Evolutionary conservation across 30 jellyfish, hydroid and myxozoan species (phyloP).

Genomic region (Aurelia aurita complex sp. Pacific): DNA sequence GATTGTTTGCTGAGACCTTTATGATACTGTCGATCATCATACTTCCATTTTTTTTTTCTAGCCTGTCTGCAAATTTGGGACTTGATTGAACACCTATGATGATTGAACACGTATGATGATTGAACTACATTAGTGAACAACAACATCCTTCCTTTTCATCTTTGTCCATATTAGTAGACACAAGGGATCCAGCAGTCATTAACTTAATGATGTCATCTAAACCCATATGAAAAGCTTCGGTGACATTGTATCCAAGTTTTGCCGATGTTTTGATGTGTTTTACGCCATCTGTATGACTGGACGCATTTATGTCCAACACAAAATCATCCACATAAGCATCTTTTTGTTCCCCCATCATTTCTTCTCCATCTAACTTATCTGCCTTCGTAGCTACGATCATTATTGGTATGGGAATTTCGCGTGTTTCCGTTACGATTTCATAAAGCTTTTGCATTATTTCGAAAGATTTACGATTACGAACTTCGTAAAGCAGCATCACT

Average conservation of each 20-base stretch:
- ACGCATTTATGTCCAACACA: constrained; percentile 32
- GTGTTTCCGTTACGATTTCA: constrained; percentile 17
- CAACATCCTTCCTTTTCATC: constrained; percentile 16
- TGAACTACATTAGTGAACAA: background rate
- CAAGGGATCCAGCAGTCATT: constrained; percentile 8
- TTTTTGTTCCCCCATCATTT: constrained; percentile 34
- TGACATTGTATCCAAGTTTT: constrained; percentile 42
- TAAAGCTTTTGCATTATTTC: constrained; percentile 47
- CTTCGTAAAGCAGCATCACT: constrained; percentile 45
- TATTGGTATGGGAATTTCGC: constrained; percentile 45
- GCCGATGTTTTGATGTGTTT: constrained; percentile 42
- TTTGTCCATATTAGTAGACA: background rate
- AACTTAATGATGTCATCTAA: constrained; percentile 23
- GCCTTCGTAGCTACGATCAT: constrained; percentile 52
- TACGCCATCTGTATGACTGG: constrained; percentile 32
- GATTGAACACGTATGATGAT: too few species aligned
- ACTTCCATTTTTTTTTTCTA: too few species aligned
- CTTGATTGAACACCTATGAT: too few species aligned
- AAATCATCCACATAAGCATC: constrained; percentile 48
- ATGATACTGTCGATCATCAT: too few species aligned
- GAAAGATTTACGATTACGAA: constrained; percentile 48
- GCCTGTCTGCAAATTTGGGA: too few species aligned
- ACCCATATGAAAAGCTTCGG: constrained; percentile 24
- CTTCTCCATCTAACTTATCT: constrained; percentile 42
- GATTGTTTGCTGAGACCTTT: too few species aligned